Base-by-base conservation (phyloP, 2,888 invertebrate genomes). In the Lepidonotus clava region DNA sequence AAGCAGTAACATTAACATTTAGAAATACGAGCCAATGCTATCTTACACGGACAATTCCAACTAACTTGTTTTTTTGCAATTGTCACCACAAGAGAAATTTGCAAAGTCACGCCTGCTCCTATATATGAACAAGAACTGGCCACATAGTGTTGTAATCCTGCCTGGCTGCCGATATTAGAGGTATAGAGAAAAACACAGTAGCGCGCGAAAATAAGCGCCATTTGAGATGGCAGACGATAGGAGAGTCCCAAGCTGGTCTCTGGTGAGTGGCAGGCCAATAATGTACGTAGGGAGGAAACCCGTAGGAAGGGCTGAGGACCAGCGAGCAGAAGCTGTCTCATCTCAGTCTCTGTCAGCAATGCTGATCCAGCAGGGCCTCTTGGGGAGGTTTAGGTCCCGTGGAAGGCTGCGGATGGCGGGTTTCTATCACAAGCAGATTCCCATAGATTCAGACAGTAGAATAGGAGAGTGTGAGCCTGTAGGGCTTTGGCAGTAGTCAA, bases 211-310 rank as follows among this genome's bases (percentile, higher is more conserved):
- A n/a, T n/a, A n/a, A n/a, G n/a, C n/a, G n/a, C n/a, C n/a, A n/a
- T n/a, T n/a, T n/a, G n/a, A n/a, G n/a, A n/a, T n/a, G n/a, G 28
- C 61, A 61, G 61, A 61, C 61, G 61, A 61, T 32, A 61, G 28
- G 11, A 2, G 53, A 18, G 2, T 6, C 24, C 61, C 21, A 28
- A 11, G 61, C 61, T 61, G 24, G 61, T 61, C 2, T 11, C 61
- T 2, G 28, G 61, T 61, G 61, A 61, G 61, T 61, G 61, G 28
- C 61, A 61, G 28, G 28, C 28, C 61, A 61, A 61, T 61, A 61
- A 61, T 61, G 61, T 61, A n/a, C 24, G 61, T 28, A n/a, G 61
- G 61, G 28, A 18, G 28, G 61, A 24, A n/a, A 32, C 28, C 11
- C 24, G 28, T 11, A 28, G 11, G 61, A n/a, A 61, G 28, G 61